A percentile compares a stretch with the other conserved stretches of the same genome.
Evolutionary conservation across 2,888 invertebrate species (phyloP).

Genomic region (Adineta ricciae): DNA sequence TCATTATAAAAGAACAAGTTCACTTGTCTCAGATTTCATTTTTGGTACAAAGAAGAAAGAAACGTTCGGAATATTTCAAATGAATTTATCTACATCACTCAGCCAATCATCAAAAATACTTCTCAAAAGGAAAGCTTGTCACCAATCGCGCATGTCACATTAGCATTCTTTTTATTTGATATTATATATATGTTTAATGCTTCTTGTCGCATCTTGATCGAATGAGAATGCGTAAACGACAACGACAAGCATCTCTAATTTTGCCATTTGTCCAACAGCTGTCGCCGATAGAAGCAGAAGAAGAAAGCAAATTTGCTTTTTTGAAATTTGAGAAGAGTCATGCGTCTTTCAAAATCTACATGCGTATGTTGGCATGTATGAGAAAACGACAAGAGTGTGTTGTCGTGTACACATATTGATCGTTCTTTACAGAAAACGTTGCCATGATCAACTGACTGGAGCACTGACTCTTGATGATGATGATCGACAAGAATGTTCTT

Average conservation of each 20-base stretch:
- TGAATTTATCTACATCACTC: too few species aligned
- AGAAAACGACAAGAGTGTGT: background rate
- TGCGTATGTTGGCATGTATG: background rate
- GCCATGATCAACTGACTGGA: background rate
- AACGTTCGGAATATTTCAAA: too few species aligned
- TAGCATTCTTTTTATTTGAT: background rate
- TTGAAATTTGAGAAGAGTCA: constrained; percentile 15
- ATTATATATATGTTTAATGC: background rate
- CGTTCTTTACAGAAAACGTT: background rate
- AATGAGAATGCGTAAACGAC: background rate
- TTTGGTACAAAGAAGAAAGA: too few species aligned
- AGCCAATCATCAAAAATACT: background rate
- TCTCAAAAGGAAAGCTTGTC: background rate
- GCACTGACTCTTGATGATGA: background rate
- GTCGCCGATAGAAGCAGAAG: background rate
- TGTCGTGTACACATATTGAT: background rate
- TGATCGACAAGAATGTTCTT: constrained; percentile 8
- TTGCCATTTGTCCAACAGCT: constrained; percentile 12
- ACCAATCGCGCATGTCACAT: constrained; percentile 9
- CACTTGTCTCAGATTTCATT: too few species aligned
- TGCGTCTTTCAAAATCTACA: background rate
- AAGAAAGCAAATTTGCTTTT: constrained; percentile 1
- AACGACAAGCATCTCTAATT: constrained; percentile 9
- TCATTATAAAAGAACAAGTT: too few species aligned
- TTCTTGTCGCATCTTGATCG: constrained; percentile 8